Conservation (phyloP, 1,140 invertebrate genomes). For the Alviniconcha marisindica region DNA sequence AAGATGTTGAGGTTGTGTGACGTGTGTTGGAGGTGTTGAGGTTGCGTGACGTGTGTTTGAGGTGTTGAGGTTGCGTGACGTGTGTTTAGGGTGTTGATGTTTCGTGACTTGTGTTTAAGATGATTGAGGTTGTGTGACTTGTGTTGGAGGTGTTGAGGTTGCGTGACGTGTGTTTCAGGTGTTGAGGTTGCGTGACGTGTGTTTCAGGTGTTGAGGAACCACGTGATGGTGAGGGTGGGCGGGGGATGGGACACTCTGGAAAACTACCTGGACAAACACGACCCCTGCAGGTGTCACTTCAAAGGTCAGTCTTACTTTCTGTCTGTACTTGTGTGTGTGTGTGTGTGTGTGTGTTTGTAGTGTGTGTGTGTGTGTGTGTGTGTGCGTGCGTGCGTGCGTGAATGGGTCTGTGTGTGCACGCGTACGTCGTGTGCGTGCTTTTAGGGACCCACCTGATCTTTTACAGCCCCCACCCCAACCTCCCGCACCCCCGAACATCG, state of each 20-base stretch:
- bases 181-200: constrained; percentile 78
- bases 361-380: neutral
- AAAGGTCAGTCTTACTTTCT: constrained; percentile 67
- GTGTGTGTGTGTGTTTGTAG: constrained; percentile 48
- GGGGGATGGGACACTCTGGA: constrained; percentile 98
- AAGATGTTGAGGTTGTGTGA: neutral
- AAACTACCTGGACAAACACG: constrained; percentile 97
- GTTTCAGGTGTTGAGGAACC: constrained; percentile 91
- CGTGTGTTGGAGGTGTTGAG: too few relatives aligned
- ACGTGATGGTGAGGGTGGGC: constrained; percentile 98
- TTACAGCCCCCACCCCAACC: neutral
- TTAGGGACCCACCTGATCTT: too few relatives aligned
- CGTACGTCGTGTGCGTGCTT: too few relatives aligned
- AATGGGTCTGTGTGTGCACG: too few relatives aligned
- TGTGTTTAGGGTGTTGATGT: neutral
- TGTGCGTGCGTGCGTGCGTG: too few relatives aligned
- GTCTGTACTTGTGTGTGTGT: neutral
- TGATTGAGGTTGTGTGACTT: neutral
- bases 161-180: constrained; percentile 82
- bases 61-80: too few relatives aligned
- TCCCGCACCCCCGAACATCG: too few relatives aligned
- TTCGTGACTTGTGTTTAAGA: neutral
- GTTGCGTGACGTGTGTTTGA: too few relatives aligned
- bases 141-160: too few relatives aligned
- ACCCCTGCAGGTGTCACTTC: constrained; percentile 91